These are phyloP conservation scores for Coleophora deauratella DNA, from an alignment of 2,888 invertebrate species.

Conservation along the genomic window DNA sequence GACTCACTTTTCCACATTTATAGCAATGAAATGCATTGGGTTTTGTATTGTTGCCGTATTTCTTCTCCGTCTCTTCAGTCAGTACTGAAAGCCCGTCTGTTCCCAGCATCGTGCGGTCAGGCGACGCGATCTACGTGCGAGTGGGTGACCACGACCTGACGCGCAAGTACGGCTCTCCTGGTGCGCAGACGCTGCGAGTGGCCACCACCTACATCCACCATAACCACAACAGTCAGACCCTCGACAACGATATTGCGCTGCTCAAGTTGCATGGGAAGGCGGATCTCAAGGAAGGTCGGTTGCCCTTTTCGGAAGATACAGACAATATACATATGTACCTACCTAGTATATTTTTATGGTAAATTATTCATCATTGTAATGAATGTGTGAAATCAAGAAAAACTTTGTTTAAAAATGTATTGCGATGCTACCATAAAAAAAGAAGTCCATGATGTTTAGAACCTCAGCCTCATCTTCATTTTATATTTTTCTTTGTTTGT, in stretches of 20 bases:
- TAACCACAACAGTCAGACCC: constrained; percentile 95
- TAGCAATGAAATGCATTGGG: no score
- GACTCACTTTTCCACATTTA: no score
- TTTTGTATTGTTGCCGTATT: no score
- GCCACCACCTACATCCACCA: constrained; percentile 96
- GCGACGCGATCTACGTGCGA: constrained; percentile 93
- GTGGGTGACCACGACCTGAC: constrained; percentile 95
- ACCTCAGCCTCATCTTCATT: no score
- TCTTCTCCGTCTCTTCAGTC: no score
- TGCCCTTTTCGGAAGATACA: background rate
- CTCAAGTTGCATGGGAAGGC: constrained; percentile 92
- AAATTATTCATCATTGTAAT: no score
- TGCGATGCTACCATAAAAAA: no score
- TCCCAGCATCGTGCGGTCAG: constrained; percentile 90
- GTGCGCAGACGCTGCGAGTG: constrained; percentile 91
- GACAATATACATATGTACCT: background rate
- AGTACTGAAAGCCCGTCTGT: no score
- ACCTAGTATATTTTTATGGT: background rate
- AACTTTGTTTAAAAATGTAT: no score
- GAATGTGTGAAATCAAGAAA: no score
- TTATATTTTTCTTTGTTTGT: no score
- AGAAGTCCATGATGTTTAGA: no score
- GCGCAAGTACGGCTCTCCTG: constrained; percentile 91
- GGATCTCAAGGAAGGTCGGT: constrained; percentile 85
- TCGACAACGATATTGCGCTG: constrained; percentile 95